phyloP scores from a whole-genome alignment of 2,888 invertebrate species.

The Geotrupes spiniger region DNA sequence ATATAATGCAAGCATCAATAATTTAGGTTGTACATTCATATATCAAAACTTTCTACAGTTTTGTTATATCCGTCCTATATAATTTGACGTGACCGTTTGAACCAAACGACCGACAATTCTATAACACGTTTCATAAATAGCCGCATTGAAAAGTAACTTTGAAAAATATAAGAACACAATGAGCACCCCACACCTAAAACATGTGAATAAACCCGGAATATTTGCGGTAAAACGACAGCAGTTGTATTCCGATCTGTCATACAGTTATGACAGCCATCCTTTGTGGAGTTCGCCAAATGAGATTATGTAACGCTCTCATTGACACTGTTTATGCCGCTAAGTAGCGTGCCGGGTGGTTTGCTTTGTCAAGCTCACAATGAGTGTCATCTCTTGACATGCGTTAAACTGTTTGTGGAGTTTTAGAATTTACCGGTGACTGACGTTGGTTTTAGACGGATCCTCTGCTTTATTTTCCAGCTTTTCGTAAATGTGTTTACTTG shows the following conservation, averaged over 20 bases:
- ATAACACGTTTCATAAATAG: too few relatives aligned
- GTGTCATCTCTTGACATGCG: slow-evolving; percentile 45
- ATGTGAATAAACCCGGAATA: slow-evolving; percentile 5
- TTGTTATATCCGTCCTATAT: too few relatives aligned
- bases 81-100: too few relatives aligned
- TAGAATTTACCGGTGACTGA: slow-evolving; percentile 30
- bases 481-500: slow-evolving; percentile 23
- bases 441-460: slow-evolving; percentile 23
- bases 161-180: too few relatives aligned
- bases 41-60: too few relatives aligned
- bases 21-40: too few relatives aligned
- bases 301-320: slow-evolving; percentile 39
- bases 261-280: slow-evolving; percentile 42
- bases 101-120: too few relatives aligned
- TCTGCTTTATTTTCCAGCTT: slow-evolving; percentile 21
- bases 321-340: slow-evolving; percentile 35
- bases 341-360: slow-evolving; percentile 32
- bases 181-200: too few relatives aligned
- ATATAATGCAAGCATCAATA: too few relatives aligned
- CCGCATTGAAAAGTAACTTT: too few relatives aligned
- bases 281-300: slow-evolving; percentile 38
- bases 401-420: slow-evolving; percentile 42
- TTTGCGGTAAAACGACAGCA: slow-evolving; percentile 25
- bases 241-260: slow-evolving; percentile 41
- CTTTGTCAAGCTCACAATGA: slow-evolving; percentile 36